Evolutionary conservation across 2,113 vertebrate genomes (phyloP).

Genomic region (Protobothrops mucrosquamatus): DNA sequence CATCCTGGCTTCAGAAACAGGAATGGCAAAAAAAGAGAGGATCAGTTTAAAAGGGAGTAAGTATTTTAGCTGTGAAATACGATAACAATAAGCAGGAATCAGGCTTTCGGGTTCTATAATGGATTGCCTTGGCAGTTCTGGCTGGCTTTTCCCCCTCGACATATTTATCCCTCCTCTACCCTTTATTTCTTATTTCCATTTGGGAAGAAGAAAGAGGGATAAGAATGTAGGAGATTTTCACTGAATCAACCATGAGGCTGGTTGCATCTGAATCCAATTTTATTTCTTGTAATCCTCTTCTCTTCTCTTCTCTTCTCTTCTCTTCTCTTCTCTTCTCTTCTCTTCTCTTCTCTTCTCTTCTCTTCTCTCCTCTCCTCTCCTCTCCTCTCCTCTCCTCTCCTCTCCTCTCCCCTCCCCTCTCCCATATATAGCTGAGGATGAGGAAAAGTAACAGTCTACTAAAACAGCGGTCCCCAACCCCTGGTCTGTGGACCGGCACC

Average conservation of each 20-base stretch:
- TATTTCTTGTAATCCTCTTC: not conserved
- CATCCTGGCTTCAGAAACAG: conserved; percentile 87
- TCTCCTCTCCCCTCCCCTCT: no score
- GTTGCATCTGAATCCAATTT: not conserved
- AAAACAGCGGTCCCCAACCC: no score
- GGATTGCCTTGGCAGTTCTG: conserved; percentile 57
- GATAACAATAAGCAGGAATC: conserved; percentile 66
- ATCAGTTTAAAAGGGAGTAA: conserved; percentile 77
- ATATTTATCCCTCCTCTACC: conserved; percentile 36
- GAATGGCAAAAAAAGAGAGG: conserved; percentile 78
- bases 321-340: no score
- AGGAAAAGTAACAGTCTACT: not conserved
- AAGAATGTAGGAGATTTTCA: not conserved
- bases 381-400: no score
- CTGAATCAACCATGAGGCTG: not conserved
- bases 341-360: not conserved
- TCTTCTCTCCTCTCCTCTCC: no score
- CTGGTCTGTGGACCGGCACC: no score
- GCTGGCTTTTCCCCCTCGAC: conserved; percentile 57
- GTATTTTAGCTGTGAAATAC: conserved; percentile 71
- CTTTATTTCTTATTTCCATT: not conserved
- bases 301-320: not conserved
- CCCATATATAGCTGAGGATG: not conserved
- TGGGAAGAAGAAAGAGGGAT: not conserved
- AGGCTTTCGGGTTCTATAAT: conserved; percentile 77